Conservation (phyloP, 1,140 invertebrate genomes). For the Drosophila gunungcola region DNA sequence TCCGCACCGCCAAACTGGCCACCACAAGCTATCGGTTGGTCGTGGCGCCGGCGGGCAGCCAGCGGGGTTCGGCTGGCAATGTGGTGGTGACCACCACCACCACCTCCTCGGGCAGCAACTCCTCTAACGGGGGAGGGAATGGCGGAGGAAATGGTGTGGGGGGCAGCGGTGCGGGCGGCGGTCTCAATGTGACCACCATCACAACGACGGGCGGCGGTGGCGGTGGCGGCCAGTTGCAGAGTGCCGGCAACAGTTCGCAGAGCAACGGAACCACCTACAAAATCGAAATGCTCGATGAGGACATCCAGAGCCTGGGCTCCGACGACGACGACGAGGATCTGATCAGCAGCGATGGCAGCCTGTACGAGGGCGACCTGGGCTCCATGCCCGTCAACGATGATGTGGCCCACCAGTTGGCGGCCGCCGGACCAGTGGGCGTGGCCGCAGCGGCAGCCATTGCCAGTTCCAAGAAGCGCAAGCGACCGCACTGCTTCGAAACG, state of each 20-base stretch:
- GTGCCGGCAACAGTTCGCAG: constrained; percentile 43
- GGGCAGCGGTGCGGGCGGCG: constrained; percentile 40
- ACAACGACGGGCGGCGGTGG: constrained; percentile 60
- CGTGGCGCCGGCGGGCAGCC: constrained; percentile 66
- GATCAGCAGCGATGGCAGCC: constrained; percentile 89
- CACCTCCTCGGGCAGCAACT: constrained; percentile 18
- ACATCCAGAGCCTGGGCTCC: constrained; percentile 88
- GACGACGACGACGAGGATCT: constrained; percentile 92
- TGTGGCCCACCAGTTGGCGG: constrained; percentile 97
- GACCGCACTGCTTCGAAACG: constrained; percentile 98
- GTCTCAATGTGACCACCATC: constrained; percentile 83
- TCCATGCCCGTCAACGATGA: constrained; percentile 94
- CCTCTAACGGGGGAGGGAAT: constrained; percentile 25
- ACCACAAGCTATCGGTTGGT: constrained; percentile 78
- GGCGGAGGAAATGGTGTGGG: constrained; percentile 2
- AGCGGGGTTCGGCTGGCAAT: constrained; percentile 47
- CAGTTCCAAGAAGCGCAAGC: constrained; percentile 97
- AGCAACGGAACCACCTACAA: constrained; percentile 80
- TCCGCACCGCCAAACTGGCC: constrained; percentile 53
- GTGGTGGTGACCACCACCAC: constrained; percentile 55
- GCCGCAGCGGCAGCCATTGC: constrained; percentile 98
- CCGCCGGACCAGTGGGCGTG: constrained; percentile 98
- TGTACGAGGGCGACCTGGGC: constrained; percentile 91
- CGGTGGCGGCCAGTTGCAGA: constrained; percentile 35
- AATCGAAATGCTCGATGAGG: constrained; percentile 87